Conservation (phyloP, 2,888 invertebrate genomes). For the Chloroclysta siterata region DNA sequence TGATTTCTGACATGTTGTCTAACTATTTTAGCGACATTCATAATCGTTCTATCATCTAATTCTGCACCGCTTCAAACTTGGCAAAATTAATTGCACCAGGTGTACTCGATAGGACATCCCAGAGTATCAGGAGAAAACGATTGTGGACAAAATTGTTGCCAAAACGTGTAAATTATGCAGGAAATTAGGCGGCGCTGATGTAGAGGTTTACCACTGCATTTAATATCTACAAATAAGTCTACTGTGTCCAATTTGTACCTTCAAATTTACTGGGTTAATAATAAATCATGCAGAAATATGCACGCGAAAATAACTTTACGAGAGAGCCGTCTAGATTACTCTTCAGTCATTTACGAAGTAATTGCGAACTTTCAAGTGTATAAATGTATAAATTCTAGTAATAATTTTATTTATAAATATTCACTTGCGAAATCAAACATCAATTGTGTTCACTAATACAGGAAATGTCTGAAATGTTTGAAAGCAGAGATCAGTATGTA, state of each 20-base stretch:
- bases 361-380: not conserved
- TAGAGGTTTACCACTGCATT: constrained; percentile 7
- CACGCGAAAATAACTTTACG: constrained; percentile 47
- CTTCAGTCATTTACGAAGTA: constrained; percentile 25
- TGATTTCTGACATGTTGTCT: constrained; percentile 16
- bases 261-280: constrained; percentile 26
- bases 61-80: constrained; percentile 35
- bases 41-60: constrained; percentile 31
- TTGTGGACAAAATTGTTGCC: constrained; percentile 16
- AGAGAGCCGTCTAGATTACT: constrained; percentile 32
- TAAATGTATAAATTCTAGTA: no score
- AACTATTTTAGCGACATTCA: constrained; percentile 26
- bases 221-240: not conserved
- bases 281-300: constrained; percentile 44
- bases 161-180: constrained; percentile 26
- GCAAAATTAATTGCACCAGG: constrained; percentile 46
- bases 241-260: constrained; percentile 4
- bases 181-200: constrained; percentile 4
- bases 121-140: constrained; percentile 14
- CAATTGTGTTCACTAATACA: not conserved
- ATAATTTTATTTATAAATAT: no score
- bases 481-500: constrained; percentile 13
- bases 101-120: constrained; percentile 27
- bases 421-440: no score
- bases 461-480: constrained; percentile 1